phyloP scores from a whole-genome alignment of 2,888 invertebrate species.

The Sericinus montela region DNA sequence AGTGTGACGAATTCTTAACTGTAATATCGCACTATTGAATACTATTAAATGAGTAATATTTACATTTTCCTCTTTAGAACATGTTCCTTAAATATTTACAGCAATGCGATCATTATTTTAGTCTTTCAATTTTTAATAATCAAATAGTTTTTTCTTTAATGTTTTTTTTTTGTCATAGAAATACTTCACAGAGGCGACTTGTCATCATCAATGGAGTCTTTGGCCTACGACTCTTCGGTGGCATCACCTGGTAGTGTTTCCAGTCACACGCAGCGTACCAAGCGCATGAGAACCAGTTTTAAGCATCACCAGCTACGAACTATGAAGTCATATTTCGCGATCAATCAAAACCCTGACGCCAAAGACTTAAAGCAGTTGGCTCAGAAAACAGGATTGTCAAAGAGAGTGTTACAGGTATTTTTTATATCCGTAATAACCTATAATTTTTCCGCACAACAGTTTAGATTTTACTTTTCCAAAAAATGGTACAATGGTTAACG shows the following conservation, averaged over 20 bases:
- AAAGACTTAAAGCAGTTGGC: slow-evolving; percentile 99
- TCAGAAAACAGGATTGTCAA: slow-evolving; percentile 98
- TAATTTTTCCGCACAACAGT: too few relatives aligned
- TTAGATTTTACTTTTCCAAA: too few relatives aligned
- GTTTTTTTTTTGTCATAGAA: slow-evolving; percentile 79
- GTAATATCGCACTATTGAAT: too few relatives aligned
- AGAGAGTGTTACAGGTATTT: slow-evolving; percentile 96
- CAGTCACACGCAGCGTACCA: slow-evolving; percentile 84
- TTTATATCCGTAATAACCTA: not conserved
- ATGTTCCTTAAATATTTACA: too few relatives aligned
- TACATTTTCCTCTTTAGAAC: too few relatives aligned
- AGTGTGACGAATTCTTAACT: too few relatives aligned
- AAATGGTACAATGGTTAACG: too few relatives aligned
- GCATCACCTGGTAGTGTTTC: slow-evolving; percentile 84
- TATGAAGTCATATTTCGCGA: slow-evolving; percentile 99
- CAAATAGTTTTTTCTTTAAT: too few relatives aligned
- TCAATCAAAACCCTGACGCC: slow-evolving; percentile 99
- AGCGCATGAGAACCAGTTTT: slow-evolving; percentile 99
- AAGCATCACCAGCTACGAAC: slow-evolving; percentile 99
- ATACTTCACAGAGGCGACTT: slow-evolving; percentile 86
- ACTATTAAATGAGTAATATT: too few relatives aligned
- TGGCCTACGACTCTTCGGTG: slow-evolving; percentile 86
- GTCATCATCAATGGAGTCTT: slow-evolving; percentile 87
- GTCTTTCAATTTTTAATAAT: too few relatives aligned
- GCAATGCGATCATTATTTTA: too few relatives aligned